These are phyloP conservation scores for Darevskia mixta DNA, from an alignment of 2,797 vertebrate species.

Conservation along the genomic window DNA sequence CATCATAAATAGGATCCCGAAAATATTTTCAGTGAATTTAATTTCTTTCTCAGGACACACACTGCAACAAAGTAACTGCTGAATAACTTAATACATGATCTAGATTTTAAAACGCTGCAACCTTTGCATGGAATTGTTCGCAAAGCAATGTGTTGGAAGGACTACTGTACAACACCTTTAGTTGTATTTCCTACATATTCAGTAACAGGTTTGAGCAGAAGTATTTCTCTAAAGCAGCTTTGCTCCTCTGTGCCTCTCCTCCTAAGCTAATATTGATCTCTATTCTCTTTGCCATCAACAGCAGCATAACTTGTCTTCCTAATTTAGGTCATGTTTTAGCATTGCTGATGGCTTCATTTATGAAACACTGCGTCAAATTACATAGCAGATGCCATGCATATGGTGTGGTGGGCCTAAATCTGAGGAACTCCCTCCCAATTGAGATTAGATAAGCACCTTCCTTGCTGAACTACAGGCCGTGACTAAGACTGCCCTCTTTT, in stretches of 20 bases:
- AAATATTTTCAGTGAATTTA: slow-evolving; percentile 44
- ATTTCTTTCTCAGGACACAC: slow-evolving; percentile 20
- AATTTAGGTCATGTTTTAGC: background rate
- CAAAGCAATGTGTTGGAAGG: slow-evolving; percentile 12
- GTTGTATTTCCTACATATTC: background rate
- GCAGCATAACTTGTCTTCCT: background rate
- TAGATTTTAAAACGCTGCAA: background rate
- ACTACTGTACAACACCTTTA: background rate
- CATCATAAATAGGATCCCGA: slow-evolving; percentile 22
- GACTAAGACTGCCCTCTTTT: too few species aligned
- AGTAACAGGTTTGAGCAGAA: background rate
- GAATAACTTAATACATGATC: background rate
- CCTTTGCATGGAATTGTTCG: background rate
- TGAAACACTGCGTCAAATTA: background rate
- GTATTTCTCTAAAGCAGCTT: background rate
- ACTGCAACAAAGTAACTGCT: slow-evolving; percentile 21
- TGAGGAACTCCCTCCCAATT: too few species aligned
- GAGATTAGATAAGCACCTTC: too few species aligned
- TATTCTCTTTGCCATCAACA: background rate
- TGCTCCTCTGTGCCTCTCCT: background rate
- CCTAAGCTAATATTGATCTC: background rate
- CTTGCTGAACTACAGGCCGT: too few species aligned
- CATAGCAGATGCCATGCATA: too few species aligned
- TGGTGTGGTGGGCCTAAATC: too few species aligned
- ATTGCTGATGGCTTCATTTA: background rate